These are phyloP conservation scores for Ephydatia muelleri DNA, from an alignment of 37 sponge, comb jelly and placozoan genomes.

Conservation along the genomic window DNA sequence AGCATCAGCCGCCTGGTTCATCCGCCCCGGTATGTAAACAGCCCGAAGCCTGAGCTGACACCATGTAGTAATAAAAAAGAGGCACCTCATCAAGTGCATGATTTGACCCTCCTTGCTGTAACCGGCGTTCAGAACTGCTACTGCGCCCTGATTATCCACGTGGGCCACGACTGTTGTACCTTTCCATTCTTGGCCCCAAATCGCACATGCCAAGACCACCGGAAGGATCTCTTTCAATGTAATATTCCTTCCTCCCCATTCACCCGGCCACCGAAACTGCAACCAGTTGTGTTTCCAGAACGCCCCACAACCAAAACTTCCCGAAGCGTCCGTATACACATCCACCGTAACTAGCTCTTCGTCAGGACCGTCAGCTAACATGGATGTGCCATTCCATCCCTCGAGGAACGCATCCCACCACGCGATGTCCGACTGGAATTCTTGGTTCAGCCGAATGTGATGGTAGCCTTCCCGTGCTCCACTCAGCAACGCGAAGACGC, in stretches of 20 bases:
- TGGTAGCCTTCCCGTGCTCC: background rate
- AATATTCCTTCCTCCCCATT: background rate
- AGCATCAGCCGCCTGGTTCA: slow-evolving; percentile 2
- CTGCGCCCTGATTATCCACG: slow-evolving; percentile 32
- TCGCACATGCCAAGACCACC: background rate
- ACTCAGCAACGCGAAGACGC: background rate
- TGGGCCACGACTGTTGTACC: background rate
- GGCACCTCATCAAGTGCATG: slow-evolving; percentile 45
- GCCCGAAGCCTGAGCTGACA: background rate
- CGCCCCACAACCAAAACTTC: slow-evolving; percentile 10
- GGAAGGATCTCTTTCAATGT: slow-evolving; percentile 9
- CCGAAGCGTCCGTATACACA: slow-evolving; percentile 10
- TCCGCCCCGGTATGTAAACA: background rate
- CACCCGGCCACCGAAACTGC: background rate
- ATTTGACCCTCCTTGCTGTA: background rate
- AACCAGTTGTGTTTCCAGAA: background rate
- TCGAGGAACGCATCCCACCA: slow-evolving; percentile 7
- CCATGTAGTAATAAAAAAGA: background rate
- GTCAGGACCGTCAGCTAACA: background rate
- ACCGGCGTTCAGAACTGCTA: slow-evolving; percentile 18
- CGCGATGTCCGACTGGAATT: background rate
- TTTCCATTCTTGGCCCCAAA: slow-evolving; percentile 26
- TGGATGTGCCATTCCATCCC: slow-evolving; percentile 5
- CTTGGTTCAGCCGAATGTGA: slow-evolving; percentile 4
- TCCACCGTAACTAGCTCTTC: background rate